Percentiles rank a stretch among this genome's conserved stretches.
Conservation (phyloP, 2,888 invertebrate species). For the Chelonus formosanus region DNA sequence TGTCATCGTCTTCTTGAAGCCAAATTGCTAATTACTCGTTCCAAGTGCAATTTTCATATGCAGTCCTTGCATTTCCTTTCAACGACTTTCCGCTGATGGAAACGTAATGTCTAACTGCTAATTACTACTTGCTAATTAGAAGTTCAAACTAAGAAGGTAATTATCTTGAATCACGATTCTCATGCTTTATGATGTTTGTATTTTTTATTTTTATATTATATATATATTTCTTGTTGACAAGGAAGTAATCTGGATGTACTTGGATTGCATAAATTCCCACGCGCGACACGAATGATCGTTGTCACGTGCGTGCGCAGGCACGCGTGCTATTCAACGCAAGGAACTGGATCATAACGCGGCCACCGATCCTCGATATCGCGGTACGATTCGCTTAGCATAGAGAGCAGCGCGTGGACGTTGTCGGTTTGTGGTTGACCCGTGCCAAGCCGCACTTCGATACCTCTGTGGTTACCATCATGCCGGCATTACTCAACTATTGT, state of each 20-base stretch:
- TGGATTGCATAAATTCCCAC: constrained; percentile 16
- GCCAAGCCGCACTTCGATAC: constrained; percentile 56
- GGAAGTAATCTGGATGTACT: constrained; percentile 3
- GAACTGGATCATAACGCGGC: constrained; percentile 33
- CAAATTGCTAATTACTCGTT: constrained; percentile 50
- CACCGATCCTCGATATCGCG: constrained; percentile 25
- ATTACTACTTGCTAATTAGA: background rate
- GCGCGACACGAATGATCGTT: constrained; percentile 20
- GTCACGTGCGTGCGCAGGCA: constrained; percentile 35
- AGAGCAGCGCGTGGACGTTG: constrained; percentile 57
- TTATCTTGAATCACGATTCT: constrained; percentile 14
- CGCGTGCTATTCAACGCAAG: constrained; percentile 33
- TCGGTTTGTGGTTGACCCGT: constrained; percentile 63
- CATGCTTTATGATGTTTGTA: constrained; percentile 12
- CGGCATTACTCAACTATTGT: constrained; percentile 45
- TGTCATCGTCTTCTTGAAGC: constrained; percentile 25
- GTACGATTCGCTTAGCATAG: constrained; percentile 19
- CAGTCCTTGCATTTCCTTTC: constrained; percentile 23
- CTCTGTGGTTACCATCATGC: constrained; percentile 58
- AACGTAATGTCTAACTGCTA: constrained; percentile 4
- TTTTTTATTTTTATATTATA: background rate
- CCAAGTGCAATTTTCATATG: constrained; percentile 35
- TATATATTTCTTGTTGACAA: background rate
- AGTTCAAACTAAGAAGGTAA: constrained; percentile 10
- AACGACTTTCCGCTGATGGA: constrained; percentile 21